Evolutionary conservation across 2,797 vertebrate species (phyloP), one percentile per base, ranked within the genome.

Genomic region (Aulostomus chinensis): DNA sequence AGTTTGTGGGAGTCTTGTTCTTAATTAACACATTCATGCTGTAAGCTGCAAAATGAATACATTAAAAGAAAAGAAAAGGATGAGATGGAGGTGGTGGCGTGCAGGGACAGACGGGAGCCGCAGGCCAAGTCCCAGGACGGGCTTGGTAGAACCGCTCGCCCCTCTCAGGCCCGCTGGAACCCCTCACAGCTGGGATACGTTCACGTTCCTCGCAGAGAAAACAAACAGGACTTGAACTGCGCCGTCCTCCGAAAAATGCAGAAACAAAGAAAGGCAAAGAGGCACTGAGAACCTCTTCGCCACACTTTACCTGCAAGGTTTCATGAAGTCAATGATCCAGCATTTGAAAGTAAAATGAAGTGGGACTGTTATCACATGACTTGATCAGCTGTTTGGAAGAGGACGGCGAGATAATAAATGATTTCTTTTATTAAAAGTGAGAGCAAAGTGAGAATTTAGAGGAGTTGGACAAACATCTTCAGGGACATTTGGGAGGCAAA

Each of bases 11-110:
- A 76, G 60, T 55, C 80, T 53, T 34, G 47, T 61, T 63, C 65
- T 83, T 43, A 71, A 73, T 68, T 32, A 70, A 78, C 76, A 86
- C 83, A 86, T 86, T 87, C 81, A 82, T 76, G 80, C 62, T 55
- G 65, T 73, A 68, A 82, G 67, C 50, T 64, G 78, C 53, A 50
- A 71, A 49, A 83, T 54, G 34, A 50, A 80, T 58, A 63, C 63
- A 73, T 71, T 38, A 61, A 65, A 56, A 31, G 41, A n/a, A n/a
- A n/a, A n/a, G n/a, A n/a, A n/a, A n/a, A n/a, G 46, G 39, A 14
- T 9, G 25, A 68, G 43, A 60, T 49, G 41, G 17, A 29, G 7
- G 8, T 3, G 21, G 7, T 22, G 21, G 21, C n/a, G n/a, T n/a
- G n/a, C n/a, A n/a, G n/a, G n/a, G n/a, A n/a, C n/a, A n/a, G n/a